Conservation (phyloP, 2,113 vertebrate genomes). For the Artemisiospiza belli region DNA sequence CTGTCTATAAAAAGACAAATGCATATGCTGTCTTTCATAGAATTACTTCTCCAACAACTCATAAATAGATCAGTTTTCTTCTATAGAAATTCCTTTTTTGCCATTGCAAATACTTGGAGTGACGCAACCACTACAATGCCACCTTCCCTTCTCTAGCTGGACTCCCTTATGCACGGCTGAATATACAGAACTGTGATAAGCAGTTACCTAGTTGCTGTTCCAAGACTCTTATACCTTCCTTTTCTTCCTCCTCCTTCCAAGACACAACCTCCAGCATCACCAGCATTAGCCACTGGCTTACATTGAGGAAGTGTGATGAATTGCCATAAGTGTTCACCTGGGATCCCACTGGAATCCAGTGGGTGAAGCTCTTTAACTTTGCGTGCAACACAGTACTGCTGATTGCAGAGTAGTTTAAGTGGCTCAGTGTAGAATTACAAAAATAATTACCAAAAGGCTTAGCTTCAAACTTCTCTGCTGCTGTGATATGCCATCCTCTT, state of each 20-base stretch:
- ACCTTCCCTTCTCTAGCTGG: background rate
- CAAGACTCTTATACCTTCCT: background rate
- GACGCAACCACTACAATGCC: background rate
- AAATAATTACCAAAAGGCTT: background rate
- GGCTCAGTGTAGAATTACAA: background rate
- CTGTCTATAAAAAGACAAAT: background rate
- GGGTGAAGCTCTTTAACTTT: background rate
- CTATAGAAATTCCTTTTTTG: background rate
- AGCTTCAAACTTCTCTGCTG: background rate
- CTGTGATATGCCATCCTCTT: background rate
- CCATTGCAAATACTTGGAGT: background rate
- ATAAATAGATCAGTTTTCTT: background rate
- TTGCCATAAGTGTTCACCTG: background rate
- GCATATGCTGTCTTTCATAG: background rate
- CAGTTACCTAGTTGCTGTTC: background rate
- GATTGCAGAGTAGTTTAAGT: background rate
- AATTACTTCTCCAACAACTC: background rate
- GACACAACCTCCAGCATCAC: background rate
- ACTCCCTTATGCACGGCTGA: background rate
- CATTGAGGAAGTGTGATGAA: background rate
- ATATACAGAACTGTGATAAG: background rate
- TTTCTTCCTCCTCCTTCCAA: background rate
- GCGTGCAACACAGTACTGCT: background rate
- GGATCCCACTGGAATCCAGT: background rate
- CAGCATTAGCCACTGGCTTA: background rate